Percentiles rank a stretch among this genome's conserved stretches.
phyloP scores from a whole-genome alignment of 2,113 vertebrate species.

The Glaucidium brasilianum region DNA sequence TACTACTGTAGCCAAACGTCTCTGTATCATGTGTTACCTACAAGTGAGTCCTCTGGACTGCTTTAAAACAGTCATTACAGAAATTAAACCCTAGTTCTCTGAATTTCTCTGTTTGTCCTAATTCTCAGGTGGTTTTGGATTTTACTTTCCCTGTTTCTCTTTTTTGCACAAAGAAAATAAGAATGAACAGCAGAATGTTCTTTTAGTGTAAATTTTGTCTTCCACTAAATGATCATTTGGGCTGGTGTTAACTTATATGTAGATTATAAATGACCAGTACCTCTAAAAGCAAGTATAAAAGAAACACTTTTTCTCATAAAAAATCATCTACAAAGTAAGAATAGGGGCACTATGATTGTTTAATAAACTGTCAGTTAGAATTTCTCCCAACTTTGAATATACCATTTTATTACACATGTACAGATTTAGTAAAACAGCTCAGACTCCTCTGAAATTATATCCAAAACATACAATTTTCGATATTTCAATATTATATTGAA shows the following conservation, averaged over 20 bases:
- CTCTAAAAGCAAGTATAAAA: background rate
- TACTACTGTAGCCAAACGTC: background rate
- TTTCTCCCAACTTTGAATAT: background rate
- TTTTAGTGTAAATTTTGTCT: background rate
- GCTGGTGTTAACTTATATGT: background rate
- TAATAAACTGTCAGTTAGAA: background rate
- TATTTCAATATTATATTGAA: background rate
- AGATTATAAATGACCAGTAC: background rate
- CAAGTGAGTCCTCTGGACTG: background rate
- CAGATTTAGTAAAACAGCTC: background rate
- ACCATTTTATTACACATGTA: background rate
- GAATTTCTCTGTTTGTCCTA: background rate
- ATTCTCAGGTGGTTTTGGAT: background rate
- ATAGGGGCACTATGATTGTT: background rate
- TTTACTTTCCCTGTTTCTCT: background rate
- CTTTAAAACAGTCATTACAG: background rate
- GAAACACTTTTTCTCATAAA: background rate
- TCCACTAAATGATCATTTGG: background rate
- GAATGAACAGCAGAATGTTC: background rate
- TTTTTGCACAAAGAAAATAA: background rate
- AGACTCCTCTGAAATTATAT: background rate
- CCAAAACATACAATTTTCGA: background rate
- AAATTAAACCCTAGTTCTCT: background rate
- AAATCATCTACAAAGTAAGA: background rate
- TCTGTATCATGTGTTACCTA: background rate